These are phyloP conservation scores for Leucophenga varia DNA, from an alignment of 1,140 invertebrate species.

Conservation along the genomic window DNA sequence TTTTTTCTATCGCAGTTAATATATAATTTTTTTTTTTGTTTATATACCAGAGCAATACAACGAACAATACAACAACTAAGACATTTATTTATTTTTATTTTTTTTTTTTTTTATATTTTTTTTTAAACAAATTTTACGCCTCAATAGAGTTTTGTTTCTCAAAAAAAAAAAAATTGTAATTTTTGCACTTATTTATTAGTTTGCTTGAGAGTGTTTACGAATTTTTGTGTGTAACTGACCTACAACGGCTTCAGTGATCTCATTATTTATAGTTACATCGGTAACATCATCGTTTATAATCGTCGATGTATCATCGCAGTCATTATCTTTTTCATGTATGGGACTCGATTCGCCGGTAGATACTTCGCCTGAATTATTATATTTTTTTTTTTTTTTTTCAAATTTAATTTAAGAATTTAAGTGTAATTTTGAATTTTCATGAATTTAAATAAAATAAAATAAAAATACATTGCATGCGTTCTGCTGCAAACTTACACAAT, in stretches of 20 bases:
- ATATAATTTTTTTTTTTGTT: too few relatives aligned
- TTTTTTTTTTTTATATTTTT: too few relatives aligned
- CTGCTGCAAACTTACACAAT: conserved; percentile 64
- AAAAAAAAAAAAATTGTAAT: background rate
- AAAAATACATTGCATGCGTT: too few relatives aligned
- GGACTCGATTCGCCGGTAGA: conserved; percentile 66
- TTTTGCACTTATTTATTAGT: background rate
- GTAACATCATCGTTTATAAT: conserved; percentile 63
- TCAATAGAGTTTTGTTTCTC: too few relatives aligned
- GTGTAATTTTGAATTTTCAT: background rate
- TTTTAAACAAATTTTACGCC: too few relatives aligned
- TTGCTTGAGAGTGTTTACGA: background rate
- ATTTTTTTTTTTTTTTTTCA: conserved; percentile 15
- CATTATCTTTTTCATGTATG: conserved; percentile 73
- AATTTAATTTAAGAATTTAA: conserved; percentile 11
- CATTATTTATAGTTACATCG: conserved; percentile 58
- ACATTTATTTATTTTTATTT: too few relatives aligned
- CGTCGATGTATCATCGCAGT: conserved; percentile 60
- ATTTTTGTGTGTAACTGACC: conserved; percentile 60
- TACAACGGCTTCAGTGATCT: conserved; percentile 59
- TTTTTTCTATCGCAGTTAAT: too few relatives aligned
- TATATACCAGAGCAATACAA: too few relatives aligned
- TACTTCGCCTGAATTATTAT: conserved; percentile 65
- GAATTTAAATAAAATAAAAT: conserved; percentile 13
- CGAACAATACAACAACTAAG: background rate